Conservation (phyloP, 2,113 vertebrate species). For the Alexandromys fortis region DNA sequence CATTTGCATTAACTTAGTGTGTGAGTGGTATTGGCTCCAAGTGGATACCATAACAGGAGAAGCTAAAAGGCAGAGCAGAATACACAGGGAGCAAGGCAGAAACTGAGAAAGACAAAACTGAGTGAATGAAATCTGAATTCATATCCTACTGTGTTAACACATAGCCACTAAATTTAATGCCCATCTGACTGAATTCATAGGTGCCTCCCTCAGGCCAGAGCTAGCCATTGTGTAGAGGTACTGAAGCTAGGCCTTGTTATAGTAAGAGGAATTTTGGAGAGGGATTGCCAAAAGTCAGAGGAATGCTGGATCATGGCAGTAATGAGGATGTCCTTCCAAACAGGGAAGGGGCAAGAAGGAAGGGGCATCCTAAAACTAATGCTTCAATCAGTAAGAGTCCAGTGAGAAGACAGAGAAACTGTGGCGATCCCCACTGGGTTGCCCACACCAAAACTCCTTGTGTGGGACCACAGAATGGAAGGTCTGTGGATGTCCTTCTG, state of each 20-base stretch:
- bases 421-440: not conserved
- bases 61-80: not conserved
- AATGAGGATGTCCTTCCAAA: not conserved
- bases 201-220: not conserved
- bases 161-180: not conserved
- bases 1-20: no score
- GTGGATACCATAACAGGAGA: not conserved
- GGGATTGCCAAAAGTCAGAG: not conserved
- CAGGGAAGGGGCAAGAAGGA: not conserved
- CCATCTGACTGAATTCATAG: not conserved
- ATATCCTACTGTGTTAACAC: not conserved
- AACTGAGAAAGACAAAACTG: not conserved
- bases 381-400: not conserved
- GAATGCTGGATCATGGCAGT: not conserved
- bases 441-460: not conserved
- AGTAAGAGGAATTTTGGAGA: not conserved
- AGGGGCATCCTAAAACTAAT: not conserved
- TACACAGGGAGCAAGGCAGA: not conserved
- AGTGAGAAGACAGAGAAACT: not conserved
- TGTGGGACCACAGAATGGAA: not conserved
- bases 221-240: not conserved
- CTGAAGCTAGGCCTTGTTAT: not conserved
- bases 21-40: no score
- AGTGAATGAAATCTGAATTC: not conserved
- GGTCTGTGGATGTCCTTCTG: no score